phyloP scores from a whole-genome alignment of 2,797 vertebrate species.

The Numenius phaeopus region DNA sequence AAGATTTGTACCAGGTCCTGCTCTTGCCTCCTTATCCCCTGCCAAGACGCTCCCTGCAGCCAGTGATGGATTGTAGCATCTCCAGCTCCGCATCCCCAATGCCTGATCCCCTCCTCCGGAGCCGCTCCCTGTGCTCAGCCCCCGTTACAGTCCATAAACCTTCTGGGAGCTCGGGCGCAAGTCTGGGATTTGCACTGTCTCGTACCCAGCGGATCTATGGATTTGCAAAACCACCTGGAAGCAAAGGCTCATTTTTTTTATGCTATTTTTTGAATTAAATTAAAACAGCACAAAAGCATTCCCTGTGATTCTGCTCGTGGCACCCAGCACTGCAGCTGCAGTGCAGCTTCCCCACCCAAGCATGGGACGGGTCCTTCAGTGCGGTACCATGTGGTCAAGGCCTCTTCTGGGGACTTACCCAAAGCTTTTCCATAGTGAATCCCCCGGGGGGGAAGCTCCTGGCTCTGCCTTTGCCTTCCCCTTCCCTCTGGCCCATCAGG shows the following conservation, averaged over 20 bases:
- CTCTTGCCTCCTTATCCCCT: not conserved
- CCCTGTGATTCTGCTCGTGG: rapidly evolving
- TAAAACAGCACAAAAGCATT: not conserved
- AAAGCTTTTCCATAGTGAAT: not conserved
- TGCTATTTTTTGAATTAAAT: not conserved
- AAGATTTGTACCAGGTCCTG: not conserved
- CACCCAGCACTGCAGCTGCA: not conserved
- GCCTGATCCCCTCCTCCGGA: rapidly evolving
- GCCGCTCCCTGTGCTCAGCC: not conserved
- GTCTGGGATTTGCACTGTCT: not conserved
- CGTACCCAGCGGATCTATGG: not conserved
- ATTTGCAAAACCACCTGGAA: not conserved
- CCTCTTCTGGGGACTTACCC: not conserved
- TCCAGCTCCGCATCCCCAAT: not conserved
- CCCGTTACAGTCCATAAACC: rapidly evolving
- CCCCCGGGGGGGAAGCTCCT: not conserved
- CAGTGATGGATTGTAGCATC: not conserved
- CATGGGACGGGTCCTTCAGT: rapidly evolving
- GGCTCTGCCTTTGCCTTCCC: not conserved
- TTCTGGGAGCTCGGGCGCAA: rapidly evolving
- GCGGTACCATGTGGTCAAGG: rapidly evolving
- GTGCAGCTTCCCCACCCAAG: rapidly evolving
- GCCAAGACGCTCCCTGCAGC: not conserved
- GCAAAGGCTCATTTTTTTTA: not conserved
- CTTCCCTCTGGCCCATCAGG: not conserved